These are phyloP conservation scores for Prionailurus bengalensis DNA, from an alignment of 2,113 vertebrate species.

Conservation along the genomic window DNA sequence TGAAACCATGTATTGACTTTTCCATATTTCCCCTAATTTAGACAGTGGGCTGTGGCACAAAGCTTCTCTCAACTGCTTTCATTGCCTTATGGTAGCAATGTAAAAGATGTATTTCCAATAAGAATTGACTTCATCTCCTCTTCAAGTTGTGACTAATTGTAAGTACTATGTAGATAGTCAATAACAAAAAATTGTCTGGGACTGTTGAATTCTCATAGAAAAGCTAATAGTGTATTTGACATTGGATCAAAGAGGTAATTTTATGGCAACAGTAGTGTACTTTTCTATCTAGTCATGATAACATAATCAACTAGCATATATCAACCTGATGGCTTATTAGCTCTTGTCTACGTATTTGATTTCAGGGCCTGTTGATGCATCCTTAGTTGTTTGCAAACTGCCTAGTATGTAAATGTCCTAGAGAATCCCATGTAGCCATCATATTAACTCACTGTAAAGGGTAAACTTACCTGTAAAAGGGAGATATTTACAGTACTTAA, in stretches of 20 bases:
- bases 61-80: slow-evolving; percentile 7
- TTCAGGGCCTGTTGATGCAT: background rate
- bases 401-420: background rate
- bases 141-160: background rate
- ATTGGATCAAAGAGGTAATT: background rate
- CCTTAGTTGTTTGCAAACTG: slow-evolving; percentile 18
- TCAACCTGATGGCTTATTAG: background rate
- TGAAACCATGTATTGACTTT: background rate
- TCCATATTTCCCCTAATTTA: background rate
- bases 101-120: background rate
- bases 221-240: background rate
- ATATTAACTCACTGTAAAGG: background rate
- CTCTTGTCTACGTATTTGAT: background rate
- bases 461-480: background rate
- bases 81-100: background rate
- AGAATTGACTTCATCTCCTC: background rate
- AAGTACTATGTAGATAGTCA: background rate
- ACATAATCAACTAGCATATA: background rate
- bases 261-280: background rate
- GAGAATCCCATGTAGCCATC: background rate
- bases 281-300: background rate
- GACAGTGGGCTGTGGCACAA: background rate
- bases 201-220: background rate
- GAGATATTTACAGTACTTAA: background rate
- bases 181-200: background rate